Evolutionary conservation across 2,797 vertebrate species (phyloP), one percentile per base, ranked within the genome.

Genomic region (Ara ararauna): DNA sequence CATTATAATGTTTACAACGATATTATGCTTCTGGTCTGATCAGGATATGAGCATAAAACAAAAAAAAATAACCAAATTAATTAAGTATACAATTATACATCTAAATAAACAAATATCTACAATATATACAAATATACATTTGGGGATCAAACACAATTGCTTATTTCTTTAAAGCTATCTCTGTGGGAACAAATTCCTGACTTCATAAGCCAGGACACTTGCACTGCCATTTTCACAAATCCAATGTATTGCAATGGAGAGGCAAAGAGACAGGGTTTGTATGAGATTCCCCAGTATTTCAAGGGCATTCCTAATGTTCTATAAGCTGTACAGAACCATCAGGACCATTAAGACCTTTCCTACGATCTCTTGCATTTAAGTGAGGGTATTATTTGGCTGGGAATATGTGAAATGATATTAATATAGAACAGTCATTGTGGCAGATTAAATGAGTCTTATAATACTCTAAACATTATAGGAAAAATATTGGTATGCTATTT

Each of bases 221-320:
- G 74, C 42, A 83, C 32, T 34, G 36, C 23, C 45, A 50, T 16
- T 26, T 64, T 76, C 64, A 71, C 32, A 71, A 77, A 83, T 21
- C 9, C 36, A n/a, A 26, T 7, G 5, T 67, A 36, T 18, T 67
- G 36, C 45, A 89, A 76, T 1, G 2, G 27, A 89, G 18, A 70
- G 50, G 47, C 73, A 84, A 48, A 70, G 18, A 72, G 62, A 12
- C 50, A 90, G 38, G 66, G 84, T 84, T 93, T 81, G 7, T 34
- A 60, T 54, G 40, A 81, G 27, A 11, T 77, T 85, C 40, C 45
- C n/a, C 45, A 53, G 17, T 58, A 84, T 80, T 93, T 89, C 79
- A 94, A 95, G 90, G 74, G 90, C 74, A 53, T 66, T 86, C 56
- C 84, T 89, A 89, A 82, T 58, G 68, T 87, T 87, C 80, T 74